Evolutionary conservation across 2,888 invertebrate genomes (phyloP).

Genomic region (Diloba caeruleocephala): DNA sequence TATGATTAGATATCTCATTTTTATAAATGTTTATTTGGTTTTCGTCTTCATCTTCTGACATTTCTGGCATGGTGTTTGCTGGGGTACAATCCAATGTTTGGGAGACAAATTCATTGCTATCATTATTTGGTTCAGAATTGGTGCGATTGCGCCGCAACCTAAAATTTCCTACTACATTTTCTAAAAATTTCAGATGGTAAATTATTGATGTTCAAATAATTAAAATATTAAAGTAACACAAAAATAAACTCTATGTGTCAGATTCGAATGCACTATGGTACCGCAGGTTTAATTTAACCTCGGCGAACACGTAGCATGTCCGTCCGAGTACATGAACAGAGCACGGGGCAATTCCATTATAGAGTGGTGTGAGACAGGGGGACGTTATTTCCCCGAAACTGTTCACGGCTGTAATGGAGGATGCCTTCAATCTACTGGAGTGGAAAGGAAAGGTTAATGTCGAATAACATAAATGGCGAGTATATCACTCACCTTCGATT

Average conservation of each 20-base stretch:
- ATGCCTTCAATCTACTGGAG: too few relatives aligned
- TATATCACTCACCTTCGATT: too few relatives aligned
- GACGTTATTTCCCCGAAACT: too few relatives aligned
- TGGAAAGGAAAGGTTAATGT: too few relatives aligned
- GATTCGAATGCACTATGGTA: neutral
- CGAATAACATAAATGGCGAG: too few relatives aligned
- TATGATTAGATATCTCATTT: neutral
- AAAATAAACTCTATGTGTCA: neutral
- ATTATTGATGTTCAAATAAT: neutral
- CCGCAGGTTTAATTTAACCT: neutral
- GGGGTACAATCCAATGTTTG: conserved; percentile 1
- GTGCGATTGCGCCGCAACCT: neutral
- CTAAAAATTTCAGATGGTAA: neutral
- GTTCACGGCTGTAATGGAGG: too few relatives aligned
- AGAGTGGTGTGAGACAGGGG: too few relatives aligned
- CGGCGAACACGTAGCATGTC: neutral
- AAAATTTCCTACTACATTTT: neutral
- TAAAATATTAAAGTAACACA: too few relatives aligned
- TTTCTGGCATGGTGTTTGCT: conserved; percentile 2
- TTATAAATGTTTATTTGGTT: neutral
- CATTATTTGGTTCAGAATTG: neutral
- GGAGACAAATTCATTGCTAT: neutral
- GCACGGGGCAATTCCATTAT: too few relatives aligned
- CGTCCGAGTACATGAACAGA: neutral
- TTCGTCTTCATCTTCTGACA: conserved; percentile 4